Conservation (phyloP, 1,140 invertebrate genomes). For the Gerris buenoi region DNA sequence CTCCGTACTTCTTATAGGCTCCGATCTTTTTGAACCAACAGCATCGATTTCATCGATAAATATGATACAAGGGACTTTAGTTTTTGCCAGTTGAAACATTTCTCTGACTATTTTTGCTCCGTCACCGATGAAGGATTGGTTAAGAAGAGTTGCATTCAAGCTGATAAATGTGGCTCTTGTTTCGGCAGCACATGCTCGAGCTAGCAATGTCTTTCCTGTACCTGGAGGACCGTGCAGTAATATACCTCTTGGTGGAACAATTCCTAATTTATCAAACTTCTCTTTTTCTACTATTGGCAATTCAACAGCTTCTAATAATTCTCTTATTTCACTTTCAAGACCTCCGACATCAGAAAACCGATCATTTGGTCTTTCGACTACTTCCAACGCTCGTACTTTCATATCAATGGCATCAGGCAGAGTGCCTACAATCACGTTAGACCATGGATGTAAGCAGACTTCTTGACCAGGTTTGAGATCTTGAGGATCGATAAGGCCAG, state of each 20-base stretch:
- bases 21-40: conserved; percentile 14
- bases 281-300: background rate
- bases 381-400: background rate
- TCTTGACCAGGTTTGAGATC: conserved; percentile 1
- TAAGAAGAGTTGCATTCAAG: conserved; percentile 90
- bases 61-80: conserved; percentile 12
- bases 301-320: conserved; percentile 2
- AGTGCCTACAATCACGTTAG: background rate
- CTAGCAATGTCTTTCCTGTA: conserved; percentile 58
- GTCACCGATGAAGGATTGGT: conserved; percentile 98
- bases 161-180: conserved; percentile 42
- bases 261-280: conserved; percentile 6
- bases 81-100: conserved; percentile 16
- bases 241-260: conserved; percentile 30
- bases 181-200: conserved; percentile 59
- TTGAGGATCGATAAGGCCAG: background rate
- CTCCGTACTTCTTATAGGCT: background rate
- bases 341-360: conserved; percentile 4
- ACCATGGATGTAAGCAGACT: background rate
- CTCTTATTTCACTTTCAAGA: conserved; percentile 3
- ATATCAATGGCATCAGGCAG: background rate
- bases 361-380: background rate
- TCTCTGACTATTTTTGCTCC: conserved; percentile 66
- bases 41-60: conserved; percentile 20
- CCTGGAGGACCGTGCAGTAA: conserved; percentile 57